phyloP scores from a whole-genome alignment of 2,113 vertebrate species.

The Dasyprocta punctata region DNA sequence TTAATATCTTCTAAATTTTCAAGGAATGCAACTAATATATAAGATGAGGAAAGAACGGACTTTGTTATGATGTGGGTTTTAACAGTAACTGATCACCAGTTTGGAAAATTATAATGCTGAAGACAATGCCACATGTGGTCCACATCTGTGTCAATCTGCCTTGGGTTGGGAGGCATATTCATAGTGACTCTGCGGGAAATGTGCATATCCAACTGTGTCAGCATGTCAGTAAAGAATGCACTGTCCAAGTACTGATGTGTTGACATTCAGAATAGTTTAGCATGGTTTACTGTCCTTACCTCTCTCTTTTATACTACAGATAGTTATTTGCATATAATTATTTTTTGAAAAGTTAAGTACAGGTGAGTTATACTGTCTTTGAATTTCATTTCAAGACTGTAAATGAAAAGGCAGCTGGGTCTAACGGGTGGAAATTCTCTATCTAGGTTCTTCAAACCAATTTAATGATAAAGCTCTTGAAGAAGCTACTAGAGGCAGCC shows the following conservation, averaged over 20 bases:
- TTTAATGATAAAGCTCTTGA: constrained; percentile 32
- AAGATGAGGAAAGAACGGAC: background rate
- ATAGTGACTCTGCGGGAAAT: background rate
- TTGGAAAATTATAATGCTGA: background rate
- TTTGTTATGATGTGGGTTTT: background rate
- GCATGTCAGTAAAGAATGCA: background rate
- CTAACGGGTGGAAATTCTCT: background rate
- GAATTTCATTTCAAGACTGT: constrained; percentile 19
- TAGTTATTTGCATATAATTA: background rate
- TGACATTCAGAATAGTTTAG: background rate
- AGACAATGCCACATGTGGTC: background rate
- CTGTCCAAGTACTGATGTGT: too few relatives aligned
- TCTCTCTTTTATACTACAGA: constrained; percentile 1
- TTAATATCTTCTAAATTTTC: background rate
- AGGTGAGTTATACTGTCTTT: background rate
- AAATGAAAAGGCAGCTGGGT: background rate
- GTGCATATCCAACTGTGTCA: too few relatives aligned
- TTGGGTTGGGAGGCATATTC: background rate
- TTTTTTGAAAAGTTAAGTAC: background rate
- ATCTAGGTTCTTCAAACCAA: constrained; percentile 2
- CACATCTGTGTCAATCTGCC: background rate
- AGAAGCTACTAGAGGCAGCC: background rate
- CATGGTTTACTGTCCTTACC: background rate
- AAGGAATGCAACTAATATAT: background rate
- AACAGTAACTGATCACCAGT: background rate